Conservation (phyloP, 2,888 invertebrate species). For the Notocelia uddmanniana region DNA sequence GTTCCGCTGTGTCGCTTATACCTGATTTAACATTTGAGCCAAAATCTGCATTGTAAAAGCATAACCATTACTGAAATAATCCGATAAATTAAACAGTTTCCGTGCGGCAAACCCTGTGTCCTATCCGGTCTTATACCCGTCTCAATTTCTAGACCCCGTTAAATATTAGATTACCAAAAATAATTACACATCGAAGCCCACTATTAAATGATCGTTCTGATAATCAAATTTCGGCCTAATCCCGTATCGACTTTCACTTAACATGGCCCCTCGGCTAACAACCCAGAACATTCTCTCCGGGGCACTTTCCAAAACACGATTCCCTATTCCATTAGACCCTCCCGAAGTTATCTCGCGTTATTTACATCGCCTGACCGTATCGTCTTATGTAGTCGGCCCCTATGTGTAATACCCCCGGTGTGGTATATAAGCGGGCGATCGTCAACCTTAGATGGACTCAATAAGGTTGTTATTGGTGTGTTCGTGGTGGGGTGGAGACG, state of each 20-base stretch:
- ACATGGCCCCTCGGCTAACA: conserved; percentile 72
- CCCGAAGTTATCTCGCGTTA: conserved; percentile 84
- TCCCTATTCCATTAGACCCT: conserved; percentile 85
- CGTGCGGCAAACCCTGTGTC: neutral
- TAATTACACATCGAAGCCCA: conserved; percentile 48
- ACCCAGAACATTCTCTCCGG: conserved; percentile 79
- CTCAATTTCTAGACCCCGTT: conserved; percentile 12
- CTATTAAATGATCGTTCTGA: conserved; percentile 65
- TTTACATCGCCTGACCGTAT: conserved; percentile 85
- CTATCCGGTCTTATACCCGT: conserved; percentile 5
- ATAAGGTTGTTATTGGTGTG: conserved; percentile 66
- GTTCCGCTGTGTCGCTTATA: too few relatives aligned
- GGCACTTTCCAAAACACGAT: conserved; percentile 83
- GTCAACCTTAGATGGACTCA: conserved; percentile 65
- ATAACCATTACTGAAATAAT: too few relatives aligned
- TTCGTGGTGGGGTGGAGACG: conserved; percentile 52
- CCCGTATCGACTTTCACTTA: conserved; percentile 82
- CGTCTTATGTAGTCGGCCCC: conserved; percentile 82
- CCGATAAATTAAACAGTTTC: neutral
- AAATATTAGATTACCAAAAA: conserved; percentile 43
- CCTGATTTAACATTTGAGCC: too few relatives aligned
- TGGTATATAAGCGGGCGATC: conserved; percentile 74
- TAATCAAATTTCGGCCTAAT: conserved; percentile 79
- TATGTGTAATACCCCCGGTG: conserved; percentile 65
- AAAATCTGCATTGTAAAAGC: too few relatives aligned